Evolutionary conservation across 1,140 invertebrate genomes (phyloP).

Genomic region (Neomicropteryx cornuta): DNA sequence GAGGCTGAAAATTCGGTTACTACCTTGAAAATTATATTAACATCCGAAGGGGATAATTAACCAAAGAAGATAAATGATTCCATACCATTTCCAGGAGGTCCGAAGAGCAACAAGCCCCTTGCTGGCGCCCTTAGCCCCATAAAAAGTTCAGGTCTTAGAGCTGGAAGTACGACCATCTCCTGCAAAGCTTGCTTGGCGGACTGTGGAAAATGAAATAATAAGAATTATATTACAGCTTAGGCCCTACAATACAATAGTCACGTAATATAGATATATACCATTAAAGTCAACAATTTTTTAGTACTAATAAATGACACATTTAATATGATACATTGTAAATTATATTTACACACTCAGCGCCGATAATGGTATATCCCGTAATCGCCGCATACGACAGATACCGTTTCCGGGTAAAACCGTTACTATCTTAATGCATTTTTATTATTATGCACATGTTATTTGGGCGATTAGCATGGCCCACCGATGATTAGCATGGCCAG

Average conservation of each 20-base stretch:
- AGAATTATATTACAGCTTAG: background rate
- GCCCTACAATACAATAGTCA: background rate
- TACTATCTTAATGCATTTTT: too few species aligned
- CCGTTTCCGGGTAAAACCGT: too few species aligned
- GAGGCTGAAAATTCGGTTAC: too few species aligned
- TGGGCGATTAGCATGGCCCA: too few species aligned
- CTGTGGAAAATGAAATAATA: conserved; percentile 36
- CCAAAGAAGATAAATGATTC: conserved; percentile 4
- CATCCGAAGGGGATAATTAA: background rate
- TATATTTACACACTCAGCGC: too few species aligned
- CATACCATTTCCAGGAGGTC: conserved; percentile 80
- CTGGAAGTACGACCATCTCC: conserved; percentile 95
- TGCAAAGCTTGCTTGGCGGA: conserved; percentile 90
- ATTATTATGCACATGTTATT: too few species aligned
- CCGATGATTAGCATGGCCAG: too few species aligned
- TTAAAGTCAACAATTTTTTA: too few species aligned
- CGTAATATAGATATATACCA: too few species aligned
- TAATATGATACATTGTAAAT: background rate
- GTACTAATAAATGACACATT: too few species aligned
- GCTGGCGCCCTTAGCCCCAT: conserved; percentile 85
- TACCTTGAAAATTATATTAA: conserved; percentile 16
- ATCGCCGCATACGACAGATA: too few species aligned
- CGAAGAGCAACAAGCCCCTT: conserved; percentile 87
- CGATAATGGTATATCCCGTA: too few species aligned
- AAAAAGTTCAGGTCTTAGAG: conserved; percentile 90